phyloP scores from a whole-genome alignment of 2,888 invertebrate genomes.

The Syritta pipiens region DNA sequence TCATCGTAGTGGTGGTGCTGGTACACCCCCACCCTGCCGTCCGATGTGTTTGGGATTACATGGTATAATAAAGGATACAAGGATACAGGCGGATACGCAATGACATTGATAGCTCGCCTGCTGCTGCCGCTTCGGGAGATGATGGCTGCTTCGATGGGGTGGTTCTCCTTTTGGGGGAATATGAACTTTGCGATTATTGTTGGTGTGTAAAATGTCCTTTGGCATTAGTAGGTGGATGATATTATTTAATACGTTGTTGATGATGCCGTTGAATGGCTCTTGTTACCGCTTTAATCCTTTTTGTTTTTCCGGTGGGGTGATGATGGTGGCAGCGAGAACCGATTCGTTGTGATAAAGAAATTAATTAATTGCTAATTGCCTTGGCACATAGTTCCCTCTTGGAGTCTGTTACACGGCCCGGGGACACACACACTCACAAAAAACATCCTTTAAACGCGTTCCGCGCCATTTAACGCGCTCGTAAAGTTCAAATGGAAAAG shows the following conservation, averaged over 20 bases:
- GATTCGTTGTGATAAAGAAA: slow-evolving; percentile 44
- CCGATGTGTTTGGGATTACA: slow-evolving; percentile 55
- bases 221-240: slow-evolving; percentile 49
- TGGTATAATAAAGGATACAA: slow-evolving; percentile 51
- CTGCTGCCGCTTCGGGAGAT: slow-evolving; percentile 27
- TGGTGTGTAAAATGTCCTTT: slow-evolving; percentile 54
- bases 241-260: slow-evolving; percentile 56
- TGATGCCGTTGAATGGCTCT: slow-evolving; percentile 45
- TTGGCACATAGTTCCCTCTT: slow-evolving; percentile 28
- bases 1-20: slow-evolving; percentile 21
- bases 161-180: slow-evolving; percentile 12
- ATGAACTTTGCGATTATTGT: slow-evolving; percentile 55
- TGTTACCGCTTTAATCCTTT: slow-evolving; percentile 32
- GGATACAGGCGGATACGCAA: slow-evolving; percentile 41
- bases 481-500: slow-evolving; percentile 5
- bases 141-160: slow-evolving; percentile 26
- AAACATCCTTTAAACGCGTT: neutral
- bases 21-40: too few species aligned
- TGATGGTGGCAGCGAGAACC: too few species aligned
- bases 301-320: slow-evolving; percentile 2
- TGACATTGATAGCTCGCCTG: slow-evolving; percentile 41
- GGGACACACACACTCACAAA: neutral
- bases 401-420: too few species aligned
- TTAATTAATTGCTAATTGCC: slow-evolving; percentile 54
- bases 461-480: neutral